Evolutionary conservation across 30 jellyfish, hydroid and myxozoan species (phyloP).

Genomic region (Pseudorhiza aurosa): DNA sequence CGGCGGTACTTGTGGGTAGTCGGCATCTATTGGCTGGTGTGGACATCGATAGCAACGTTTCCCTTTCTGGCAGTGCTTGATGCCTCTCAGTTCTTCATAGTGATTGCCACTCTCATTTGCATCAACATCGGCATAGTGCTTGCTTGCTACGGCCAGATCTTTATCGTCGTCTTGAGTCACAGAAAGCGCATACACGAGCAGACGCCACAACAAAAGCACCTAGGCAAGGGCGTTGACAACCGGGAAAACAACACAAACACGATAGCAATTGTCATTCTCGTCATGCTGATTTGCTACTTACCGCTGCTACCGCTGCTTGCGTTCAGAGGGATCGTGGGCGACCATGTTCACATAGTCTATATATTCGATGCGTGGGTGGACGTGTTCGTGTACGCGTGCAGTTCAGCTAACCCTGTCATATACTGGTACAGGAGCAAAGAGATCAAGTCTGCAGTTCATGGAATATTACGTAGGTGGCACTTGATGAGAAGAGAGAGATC

Average conservation of each 20-base stretch:
- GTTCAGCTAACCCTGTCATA: constrained; percentile 62
- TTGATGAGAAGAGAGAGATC: constrained; percentile 3
- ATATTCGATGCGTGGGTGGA: constrained; percentile 70
- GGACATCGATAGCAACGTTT: constrained; percentile 27
- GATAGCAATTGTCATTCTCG: constrained; percentile 57
- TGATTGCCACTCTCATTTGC: constrained; percentile 24
- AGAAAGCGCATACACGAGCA: constrained; percentile 56
- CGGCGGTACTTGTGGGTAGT: constrained; percentile 29
- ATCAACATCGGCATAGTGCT: constrained; percentile 48
- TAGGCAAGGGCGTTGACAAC: constrained; percentile 24
- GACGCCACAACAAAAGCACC: constrained; percentile 24
- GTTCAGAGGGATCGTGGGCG: constrained; percentile 56
- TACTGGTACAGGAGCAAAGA: constrained; percentile 75
- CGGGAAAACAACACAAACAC: constrained; percentile 64
- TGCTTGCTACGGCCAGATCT: constrained; percentile 51
- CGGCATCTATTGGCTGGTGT: constrained; percentile 26
- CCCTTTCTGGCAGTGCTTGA: constrained; percentile 46
- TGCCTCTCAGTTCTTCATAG: constrained; percentile 57
- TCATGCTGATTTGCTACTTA: constrained; percentile 57
- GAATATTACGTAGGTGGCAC: constrained; percentile 45
- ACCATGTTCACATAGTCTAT: constrained; percentile 34
- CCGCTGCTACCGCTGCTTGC: constrained; percentile 60
- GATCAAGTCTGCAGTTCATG: constrained; percentile 42
- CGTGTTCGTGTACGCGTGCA: constrained; percentile 64
- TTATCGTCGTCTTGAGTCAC: constrained; percentile 52